phyloP scores from a whole-genome alignment of 2,113 vertebrate genomes.

The Todiramphus saurophagus region DNA sequence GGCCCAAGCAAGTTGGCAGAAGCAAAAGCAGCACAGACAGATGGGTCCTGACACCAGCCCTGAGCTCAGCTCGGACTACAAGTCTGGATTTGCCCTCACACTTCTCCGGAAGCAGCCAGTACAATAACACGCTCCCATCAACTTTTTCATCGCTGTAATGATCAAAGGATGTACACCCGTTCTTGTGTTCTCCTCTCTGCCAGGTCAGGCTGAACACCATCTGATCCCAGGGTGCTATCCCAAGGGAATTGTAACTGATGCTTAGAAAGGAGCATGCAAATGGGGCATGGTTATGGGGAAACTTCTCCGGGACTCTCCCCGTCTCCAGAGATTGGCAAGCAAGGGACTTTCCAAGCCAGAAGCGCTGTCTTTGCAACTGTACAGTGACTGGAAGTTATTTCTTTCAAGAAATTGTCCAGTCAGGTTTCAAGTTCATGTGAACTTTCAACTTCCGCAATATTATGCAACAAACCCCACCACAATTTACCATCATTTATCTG shows the following conservation, averaged over 20 bases:
- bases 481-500: neutral
- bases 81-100: neutral
- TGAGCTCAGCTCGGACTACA: fast-evolving
- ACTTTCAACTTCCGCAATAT: neutral
- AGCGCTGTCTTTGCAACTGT: neutral
- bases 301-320: neutral
- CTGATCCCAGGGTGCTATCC: neutral
- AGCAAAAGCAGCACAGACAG: neutral
- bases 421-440: fast-evolving
- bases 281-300: fast-evolving
- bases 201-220: neutral
- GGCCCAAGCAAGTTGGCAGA: neutral
- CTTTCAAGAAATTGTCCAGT: neutral
- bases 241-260: neutral
- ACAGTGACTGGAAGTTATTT: neutral
- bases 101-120: neutral
- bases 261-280: neutral
- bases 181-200: neutral
- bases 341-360: neutral
- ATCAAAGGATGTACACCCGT: neutral
- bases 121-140: fast-evolving
- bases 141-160: neutral
- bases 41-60: neutral
- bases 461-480: neutral
- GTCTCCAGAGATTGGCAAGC: neutral